These are phyloP conservation scores for Anoplolepis gracilipes DNA, from an alignment of 1,140 invertebrate genomes.

Conservation along the genomic window DNA sequence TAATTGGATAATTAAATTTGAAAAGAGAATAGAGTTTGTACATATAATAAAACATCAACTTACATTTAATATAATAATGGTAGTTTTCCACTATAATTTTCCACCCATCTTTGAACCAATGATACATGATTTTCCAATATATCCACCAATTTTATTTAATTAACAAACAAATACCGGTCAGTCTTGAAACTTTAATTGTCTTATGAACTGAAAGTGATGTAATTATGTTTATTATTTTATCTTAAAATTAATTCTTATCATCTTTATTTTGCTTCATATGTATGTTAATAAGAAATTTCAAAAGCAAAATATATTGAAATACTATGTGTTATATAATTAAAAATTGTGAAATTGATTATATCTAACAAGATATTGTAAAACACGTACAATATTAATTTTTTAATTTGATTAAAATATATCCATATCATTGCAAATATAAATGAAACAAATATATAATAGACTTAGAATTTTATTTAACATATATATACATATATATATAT, in stretches of 20 bases:
- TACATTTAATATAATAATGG: too few species aligned
- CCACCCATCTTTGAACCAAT: too few species aligned
- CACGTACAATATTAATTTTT: background rate
- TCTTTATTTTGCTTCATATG: background rate
- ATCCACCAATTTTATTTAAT: background rate
- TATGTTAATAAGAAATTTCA: background rate
- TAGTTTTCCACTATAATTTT: too few species aligned
- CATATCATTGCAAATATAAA: background rate
- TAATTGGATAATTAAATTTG: too few species aligned
- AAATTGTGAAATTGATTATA: background rate
- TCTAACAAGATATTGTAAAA: background rate
- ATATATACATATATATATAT: too few species aligned
- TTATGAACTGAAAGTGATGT: background rate
- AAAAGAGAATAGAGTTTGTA: too few species aligned
- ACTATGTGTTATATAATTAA: conserved; percentile 1
- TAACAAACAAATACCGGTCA: background rate
- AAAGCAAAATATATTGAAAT: background rate
- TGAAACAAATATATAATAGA: too few species aligned
- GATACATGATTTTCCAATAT: background rate
- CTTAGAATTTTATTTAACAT: too few species aligned
- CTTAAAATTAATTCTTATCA: background rate
- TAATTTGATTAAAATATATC: background rate
- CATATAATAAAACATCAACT: too few species aligned
- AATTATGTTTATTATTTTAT: background rate
- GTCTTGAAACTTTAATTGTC: background rate